Evolutionary conservation across 2,113 vertebrate genomes (phyloP).

Genomic region (Gracilinanus agilis): DNA sequence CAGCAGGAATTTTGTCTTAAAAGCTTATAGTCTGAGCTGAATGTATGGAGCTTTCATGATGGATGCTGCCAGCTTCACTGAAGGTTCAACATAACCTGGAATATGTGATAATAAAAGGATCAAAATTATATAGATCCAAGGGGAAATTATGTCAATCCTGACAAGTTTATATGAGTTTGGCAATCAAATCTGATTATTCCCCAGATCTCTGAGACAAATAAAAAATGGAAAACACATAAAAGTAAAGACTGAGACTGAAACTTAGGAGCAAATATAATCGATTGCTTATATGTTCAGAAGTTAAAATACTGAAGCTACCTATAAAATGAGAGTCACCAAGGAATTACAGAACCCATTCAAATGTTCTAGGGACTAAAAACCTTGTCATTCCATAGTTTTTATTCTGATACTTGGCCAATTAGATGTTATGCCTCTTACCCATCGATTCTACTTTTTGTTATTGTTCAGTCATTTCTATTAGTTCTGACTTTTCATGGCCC

Average conservation of each 20-base stretch:
- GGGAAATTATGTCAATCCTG: constrained; percentile 46
- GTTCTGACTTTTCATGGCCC: no score
- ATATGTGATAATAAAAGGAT: background rate
- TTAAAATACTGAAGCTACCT: background rate
- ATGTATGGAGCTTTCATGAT: background rate
- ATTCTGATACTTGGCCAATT: background rate
- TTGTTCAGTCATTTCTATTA: no score
- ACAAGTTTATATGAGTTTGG: constrained; percentile 44
- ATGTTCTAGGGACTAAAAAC: background rate
- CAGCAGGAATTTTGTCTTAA: constrained; percentile 19
- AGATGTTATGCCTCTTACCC: background rate
- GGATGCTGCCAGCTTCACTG: background rate
- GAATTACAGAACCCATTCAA: background rate
- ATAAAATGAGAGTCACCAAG: background rate
- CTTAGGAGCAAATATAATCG: constrained; percentile 14
- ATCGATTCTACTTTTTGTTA: background rate
- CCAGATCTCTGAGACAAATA: constrained; percentile 43
- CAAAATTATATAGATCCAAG: background rate
- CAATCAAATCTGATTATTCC: constrained; percentile 47
- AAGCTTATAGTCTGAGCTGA: constrained; percentile 56
- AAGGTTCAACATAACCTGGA: background rate
- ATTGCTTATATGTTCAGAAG: background rate
- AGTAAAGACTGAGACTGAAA: background rate
- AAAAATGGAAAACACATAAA: constrained; percentile 42
- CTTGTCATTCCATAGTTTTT: background rate